phyloP scores from a whole-genome alignment of 2,797 vertebrate species.

The Serranus cabrilla region DNA sequence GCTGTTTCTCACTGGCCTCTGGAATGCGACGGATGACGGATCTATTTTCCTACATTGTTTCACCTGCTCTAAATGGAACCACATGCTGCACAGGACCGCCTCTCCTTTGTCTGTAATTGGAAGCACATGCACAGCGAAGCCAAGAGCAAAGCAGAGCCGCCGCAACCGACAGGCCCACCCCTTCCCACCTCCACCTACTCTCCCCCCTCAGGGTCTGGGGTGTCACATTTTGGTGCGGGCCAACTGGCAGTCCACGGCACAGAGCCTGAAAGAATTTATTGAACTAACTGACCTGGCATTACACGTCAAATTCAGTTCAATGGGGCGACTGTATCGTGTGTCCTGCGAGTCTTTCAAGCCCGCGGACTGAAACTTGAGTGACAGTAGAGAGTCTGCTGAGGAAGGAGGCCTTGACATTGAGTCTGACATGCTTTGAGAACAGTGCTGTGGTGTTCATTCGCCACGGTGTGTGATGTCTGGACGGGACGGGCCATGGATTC shows the following conservation, averaged over 20 bases:
- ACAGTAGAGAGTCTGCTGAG: conserved; percentile 57
- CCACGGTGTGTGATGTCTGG: conserved; percentile 54
- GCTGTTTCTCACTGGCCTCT: conserved; percentile 80
- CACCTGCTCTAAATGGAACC: conserved; percentile 90
- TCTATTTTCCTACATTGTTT: conserved; percentile 91
- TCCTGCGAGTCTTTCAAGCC: conserved; percentile 48
- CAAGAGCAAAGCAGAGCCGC: conserved; percentile 62
- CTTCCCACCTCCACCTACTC: not conserved
- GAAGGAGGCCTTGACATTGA: conserved; percentile 73
- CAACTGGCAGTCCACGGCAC: conserved; percentile 56
- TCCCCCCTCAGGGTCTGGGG: conserved; percentile 29
- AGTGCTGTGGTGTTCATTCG: conserved; percentile 44
- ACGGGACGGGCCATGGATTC: conserved; percentile 44
- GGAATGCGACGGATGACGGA: conserved; percentile 88
- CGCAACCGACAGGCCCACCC: conserved; percentile 34
- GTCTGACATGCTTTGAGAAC: conserved; percentile 67
- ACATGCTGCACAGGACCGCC: conserved; percentile 83
- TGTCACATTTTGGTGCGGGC: conserved; percentile 66
- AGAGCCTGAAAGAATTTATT: conserved; percentile 44
- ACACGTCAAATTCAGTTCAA: conserved; percentile 73
- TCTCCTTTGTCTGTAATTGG: conserved; percentile 85
- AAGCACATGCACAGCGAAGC: conserved; percentile 82
- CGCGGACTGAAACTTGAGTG: conserved; percentile 64
- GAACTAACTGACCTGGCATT: conserved; percentile 65
- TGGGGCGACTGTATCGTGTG: conserved; percentile 67